These are phyloP conservation scores for Lepidocolaptes lacrymiger DNA, from an alignment of 2,797 vertebrate genomes.

Conservation along the genomic window DNA sequence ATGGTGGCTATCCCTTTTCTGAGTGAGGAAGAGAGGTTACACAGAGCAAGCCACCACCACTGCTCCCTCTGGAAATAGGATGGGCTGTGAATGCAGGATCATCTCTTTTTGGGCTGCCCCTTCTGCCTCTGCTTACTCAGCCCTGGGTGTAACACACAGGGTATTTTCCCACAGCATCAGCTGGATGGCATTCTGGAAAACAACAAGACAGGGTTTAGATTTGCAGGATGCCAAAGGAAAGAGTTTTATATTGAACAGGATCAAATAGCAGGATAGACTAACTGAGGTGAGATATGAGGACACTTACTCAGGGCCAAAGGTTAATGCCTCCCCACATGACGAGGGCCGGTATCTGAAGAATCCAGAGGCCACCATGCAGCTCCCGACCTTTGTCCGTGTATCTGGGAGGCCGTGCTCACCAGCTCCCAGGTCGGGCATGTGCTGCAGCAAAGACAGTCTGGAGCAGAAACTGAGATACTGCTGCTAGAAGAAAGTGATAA, in stretches of 20 bases:
- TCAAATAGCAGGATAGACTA: neutral
- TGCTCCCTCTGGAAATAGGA: neutral
- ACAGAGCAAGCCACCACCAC: accelerated
- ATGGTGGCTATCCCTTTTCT: neutral
- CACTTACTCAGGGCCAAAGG: conserved; percentile 20
- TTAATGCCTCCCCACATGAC: conserved; percentile 1
- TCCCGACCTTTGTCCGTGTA: neutral
- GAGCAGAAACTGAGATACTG: neutral
- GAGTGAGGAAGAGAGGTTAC: neutral
- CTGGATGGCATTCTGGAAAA: neutral
- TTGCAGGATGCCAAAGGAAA: neutral
- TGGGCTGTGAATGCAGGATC: accelerated
- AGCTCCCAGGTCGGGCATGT: neutral
- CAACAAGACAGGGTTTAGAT: neutral
- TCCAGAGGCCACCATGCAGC: neutral
- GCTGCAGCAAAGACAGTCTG: neutral
- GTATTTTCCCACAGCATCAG: neutral
- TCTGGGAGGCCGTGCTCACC: neutral
- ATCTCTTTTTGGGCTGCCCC: accelerated
- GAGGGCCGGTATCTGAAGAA: neutral
- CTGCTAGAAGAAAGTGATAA: conserved; percentile 21
- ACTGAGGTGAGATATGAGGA: neutral
- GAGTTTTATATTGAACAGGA: neutral
- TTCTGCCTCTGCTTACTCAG: neutral
- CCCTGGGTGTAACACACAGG: accelerated